Conservation (phyloP, 2,888 invertebrate genomes). For the Lydus trimaculatus region DNA sequence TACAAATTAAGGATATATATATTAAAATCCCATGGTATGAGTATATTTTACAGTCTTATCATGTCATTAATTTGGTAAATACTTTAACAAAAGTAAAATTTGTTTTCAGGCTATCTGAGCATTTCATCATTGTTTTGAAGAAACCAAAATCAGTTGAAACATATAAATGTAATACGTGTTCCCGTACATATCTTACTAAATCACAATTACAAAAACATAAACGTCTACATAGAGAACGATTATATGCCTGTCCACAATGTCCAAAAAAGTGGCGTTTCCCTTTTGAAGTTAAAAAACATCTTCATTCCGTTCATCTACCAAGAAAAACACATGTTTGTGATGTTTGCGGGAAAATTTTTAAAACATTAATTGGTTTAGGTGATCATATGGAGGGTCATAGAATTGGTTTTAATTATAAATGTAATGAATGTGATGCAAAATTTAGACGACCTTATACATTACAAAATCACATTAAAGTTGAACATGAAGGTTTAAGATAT, state of each 20-base stretch:
- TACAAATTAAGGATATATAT: too few relatives aligned
- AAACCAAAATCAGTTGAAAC: neutral
- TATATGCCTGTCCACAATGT: conserved; percentile 7
- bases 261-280: conserved; percentile 6
- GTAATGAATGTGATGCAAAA: conserved; percentile 62
- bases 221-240: conserved; percentile 11
- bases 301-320: neutral
- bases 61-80: neutral
- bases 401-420: conserved; percentile 55
- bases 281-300: conserved; percentile 8
- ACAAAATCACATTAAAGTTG: conserved; percentile 38
- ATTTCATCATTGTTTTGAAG: conserved; percentile 2
- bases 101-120: neutral
- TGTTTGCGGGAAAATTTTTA: conserved; percentile 37
- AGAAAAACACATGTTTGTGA: conserved; percentile 21
- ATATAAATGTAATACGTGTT: conserved; percentile 3
- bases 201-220: conserved; percentile 1
- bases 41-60: neutral
- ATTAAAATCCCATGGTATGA: neutral
- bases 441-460: conserved; percentile 54
- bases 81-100: neutral
- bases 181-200: neutral
- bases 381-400: conserved; percentile 30
- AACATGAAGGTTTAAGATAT: conserved; percentile 43
- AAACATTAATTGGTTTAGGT: conserved; percentile 9